These are phyloP conservation scores for Drosophila paracracens DNA, from an alignment of 2,888 invertebrate genomes.

Conservation along the genomic window DNA sequence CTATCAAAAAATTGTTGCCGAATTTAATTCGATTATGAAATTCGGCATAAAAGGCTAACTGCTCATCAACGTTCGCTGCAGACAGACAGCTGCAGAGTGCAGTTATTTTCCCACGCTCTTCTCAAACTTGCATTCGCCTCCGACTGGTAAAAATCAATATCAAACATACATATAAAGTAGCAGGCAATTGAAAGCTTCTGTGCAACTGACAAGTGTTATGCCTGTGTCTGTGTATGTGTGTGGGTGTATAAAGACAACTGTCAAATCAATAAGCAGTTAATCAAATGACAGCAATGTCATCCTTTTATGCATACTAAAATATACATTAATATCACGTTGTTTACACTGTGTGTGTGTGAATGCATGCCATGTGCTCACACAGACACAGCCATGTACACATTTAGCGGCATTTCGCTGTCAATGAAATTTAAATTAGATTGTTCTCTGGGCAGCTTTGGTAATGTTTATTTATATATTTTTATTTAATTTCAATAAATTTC, in stretches of 20 bases:
- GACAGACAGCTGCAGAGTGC: conserved; percentile 48
- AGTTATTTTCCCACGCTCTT: conserved; percentile 47
- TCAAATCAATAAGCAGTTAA: conserved; percentile 66
- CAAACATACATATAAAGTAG: conserved; percentile 39
- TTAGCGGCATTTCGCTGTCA: conserved; percentile 27
- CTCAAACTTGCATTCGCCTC: conserved; percentile 29
- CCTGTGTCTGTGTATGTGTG: neutral
- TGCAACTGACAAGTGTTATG: conserved; percentile 54
- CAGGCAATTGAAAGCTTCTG: conserved; percentile 8
- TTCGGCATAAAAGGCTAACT: conserved; percentile 15
- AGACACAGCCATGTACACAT: conserved; percentile 1
- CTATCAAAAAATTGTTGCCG: conserved; percentile 1
- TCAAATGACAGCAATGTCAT: conserved; percentile 30
- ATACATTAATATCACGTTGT: conserved; percentile 29
- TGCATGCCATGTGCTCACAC: conserved; percentile 45
- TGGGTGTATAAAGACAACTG: conserved; percentile 21
- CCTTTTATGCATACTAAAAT: neutral
- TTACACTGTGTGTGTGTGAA: conserved; percentile 21
- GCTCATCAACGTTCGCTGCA: conserved; percentile 1
- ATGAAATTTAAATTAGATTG: conserved; percentile 29
- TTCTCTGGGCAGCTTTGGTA: neutral
- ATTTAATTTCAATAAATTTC: conserved; percentile 1
- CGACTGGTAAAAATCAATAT: conserved; percentile 72
- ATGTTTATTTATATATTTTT: neutral
- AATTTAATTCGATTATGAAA: conserved; percentile 52